Evolutionary conservation across 1,140 invertebrate genomes (phyloP).

Genomic region (Drosophila serrata): DNA sequence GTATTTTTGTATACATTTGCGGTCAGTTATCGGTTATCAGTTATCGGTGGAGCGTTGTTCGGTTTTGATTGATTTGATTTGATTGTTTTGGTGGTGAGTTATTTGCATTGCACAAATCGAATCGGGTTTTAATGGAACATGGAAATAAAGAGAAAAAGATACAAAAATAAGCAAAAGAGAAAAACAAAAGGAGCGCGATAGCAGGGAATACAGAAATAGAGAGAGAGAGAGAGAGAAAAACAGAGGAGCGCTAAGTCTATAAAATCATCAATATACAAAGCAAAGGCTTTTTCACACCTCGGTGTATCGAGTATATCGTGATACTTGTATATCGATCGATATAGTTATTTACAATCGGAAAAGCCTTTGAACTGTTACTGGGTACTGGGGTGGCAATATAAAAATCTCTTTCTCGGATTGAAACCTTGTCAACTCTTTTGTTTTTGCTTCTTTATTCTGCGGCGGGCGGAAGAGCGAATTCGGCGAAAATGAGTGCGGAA

Average conservation of each 20-base stretch:
- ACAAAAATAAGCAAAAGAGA: constrained; percentile 82
- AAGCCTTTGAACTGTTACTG: background rate
- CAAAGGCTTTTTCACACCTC: constrained; percentile 9
- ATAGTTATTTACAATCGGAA: constrained; percentile 11
- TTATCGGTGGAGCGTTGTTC: constrained; percentile 60
- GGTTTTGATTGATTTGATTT: constrained; percentile 51
- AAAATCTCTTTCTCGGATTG: background rate
- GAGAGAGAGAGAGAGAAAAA: constrained; percentile 42
- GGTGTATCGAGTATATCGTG: constrained; percentile 1
- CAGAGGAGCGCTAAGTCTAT: constrained; percentile 36
- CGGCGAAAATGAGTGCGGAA: constrained; percentile 36
- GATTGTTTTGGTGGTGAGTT: constrained; percentile 60
- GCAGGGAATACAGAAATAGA: constrained; percentile 65
- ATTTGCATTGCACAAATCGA: constrained; percentile 79
- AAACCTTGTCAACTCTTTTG: constrained; percentile 49
- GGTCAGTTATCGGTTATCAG: constrained; percentile 42
- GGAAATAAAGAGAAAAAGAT: constrained; percentile 85
- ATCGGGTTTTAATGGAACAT: constrained; percentile 82
- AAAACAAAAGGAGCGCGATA: constrained; percentile 80
- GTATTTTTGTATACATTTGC: constrained; percentile 84
- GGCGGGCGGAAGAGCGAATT: constrained; percentile 11
- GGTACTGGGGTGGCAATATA: background rate
- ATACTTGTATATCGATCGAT: background rate
- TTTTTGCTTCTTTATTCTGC: constrained; percentile 53
- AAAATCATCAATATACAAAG: background rate